phyloP scores from a whole-genome alignment of 1,140 invertebrate species.

The Polypedilum vanderplanki region DNA sequence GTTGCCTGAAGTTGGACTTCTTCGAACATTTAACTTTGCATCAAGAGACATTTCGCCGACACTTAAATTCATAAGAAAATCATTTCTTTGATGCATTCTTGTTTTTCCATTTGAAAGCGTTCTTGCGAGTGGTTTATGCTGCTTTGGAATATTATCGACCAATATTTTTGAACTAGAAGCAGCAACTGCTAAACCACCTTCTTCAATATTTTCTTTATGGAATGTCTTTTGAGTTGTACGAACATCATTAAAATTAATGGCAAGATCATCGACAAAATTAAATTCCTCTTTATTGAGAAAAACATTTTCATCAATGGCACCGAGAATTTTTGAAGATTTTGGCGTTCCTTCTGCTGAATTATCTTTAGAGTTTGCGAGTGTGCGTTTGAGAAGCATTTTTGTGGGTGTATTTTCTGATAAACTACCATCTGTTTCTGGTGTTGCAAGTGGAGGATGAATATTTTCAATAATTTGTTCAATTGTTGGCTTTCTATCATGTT shows the following conservation, averaged over 20 bases:
- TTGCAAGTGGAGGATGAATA: conserved; percentile 49
- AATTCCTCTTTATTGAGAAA: conserved; percentile 1
- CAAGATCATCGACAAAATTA: neutral
- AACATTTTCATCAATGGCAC: conserved; percentile 27
- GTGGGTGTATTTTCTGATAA: conserved; percentile 45
- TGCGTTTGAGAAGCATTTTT: neutral
- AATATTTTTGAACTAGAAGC: conserved; percentile 33
- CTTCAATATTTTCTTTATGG: conserved; percentile 29
- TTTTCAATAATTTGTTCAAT: conserved; percentile 24
- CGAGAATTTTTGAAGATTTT: conserved; percentile 3
- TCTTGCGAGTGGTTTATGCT: conserved; percentile 42
- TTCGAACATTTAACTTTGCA: neutral
- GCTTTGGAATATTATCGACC: conserved; percentile 33
- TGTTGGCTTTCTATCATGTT: conserved; percentile 29
- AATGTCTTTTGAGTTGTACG: conserved; percentile 29
- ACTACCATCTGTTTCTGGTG: conserved; percentile 54
- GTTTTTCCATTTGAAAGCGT: conserved; percentile 41
- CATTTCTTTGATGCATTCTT: conserved; percentile 30
- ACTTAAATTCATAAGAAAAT: conserved; percentile 31
- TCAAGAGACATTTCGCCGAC: neutral
- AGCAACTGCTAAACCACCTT: conserved; percentile 33
- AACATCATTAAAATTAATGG: conserved; percentile 32
- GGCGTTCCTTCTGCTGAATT: neutral
- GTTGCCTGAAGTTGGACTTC: conserved; percentile 42
- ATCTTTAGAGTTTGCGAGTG: conserved; percentile 3